Evolutionary conservation across 1,140 invertebrate species (phyloP), one percentile per base, ranked within the genome.

Genomic region (Macrosteles quadrilineatus): DNA sequence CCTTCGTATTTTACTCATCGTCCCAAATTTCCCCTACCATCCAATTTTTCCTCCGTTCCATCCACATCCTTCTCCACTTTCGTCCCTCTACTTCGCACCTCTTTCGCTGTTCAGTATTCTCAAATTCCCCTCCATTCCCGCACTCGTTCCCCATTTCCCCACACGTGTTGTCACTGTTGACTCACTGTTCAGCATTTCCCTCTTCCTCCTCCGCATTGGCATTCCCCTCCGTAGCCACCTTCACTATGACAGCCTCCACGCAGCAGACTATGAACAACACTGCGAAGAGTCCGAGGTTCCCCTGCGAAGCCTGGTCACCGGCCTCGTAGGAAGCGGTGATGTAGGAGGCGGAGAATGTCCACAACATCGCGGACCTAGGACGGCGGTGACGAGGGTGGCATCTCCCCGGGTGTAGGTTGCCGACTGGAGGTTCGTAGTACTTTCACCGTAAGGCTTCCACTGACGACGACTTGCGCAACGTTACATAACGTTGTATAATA

Each of bases 281-380:
- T 4, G 74, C 43, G 67, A 76, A 76, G 19, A 76, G 45, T 21
- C 73, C 75, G 71, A 76, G 74, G 65, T 75, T 75, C 0, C 74
- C 74, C 32, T 72, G 69, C 4, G 55, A 50, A 12, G 32, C 57
- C 17, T 43, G 63, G n/a, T 66, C 36, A 6, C 32, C 1, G 2
- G 21, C 6, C 6, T 30, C 40, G 67, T 45, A 31, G 11, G 32
- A 65, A 19, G 64, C 57, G 17, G 40, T 21, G 12, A 59, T 59
- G 45, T 69, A 63, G 25, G 19, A 2, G n/a, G n/a, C n/a, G 45
- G 29, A 50, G 30, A 30, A 31, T 11, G 30, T 25, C 63, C 65
- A 71, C 30, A 50, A 23, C 25, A 63, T 59, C 32, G 14, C 32
- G n/a, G n/a, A n/a, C n/a, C n/a, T n/a, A n/a, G n/a, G n/a, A n/a